phyloP scores from a whole-genome alignment of 1,140 invertebrate genomes.

The Prorops nasuta region DNA sequence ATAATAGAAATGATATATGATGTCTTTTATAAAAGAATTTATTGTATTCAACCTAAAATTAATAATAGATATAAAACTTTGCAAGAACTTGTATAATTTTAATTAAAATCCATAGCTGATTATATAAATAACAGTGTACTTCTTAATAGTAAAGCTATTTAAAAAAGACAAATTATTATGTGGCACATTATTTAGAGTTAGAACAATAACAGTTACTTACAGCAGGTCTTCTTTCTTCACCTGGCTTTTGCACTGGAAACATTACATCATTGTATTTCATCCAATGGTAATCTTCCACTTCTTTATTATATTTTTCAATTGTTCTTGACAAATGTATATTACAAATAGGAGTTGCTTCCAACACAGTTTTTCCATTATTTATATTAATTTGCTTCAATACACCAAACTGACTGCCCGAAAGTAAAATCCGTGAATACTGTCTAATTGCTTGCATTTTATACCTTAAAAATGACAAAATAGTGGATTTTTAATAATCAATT shows the following conservation, averaged over 20 bases:
- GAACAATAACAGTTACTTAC: conserved; percentile 60
- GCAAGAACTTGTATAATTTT: conserved; percentile 6
- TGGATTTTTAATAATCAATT: too few relatives aligned
- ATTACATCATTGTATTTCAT: conserved; percentile 70
- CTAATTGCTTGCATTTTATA: too few relatives aligned
- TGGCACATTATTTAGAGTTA: conserved; percentile 9
- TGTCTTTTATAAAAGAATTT: conserved; percentile 9
- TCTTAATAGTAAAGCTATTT: neutral
- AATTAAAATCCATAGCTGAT: conserved; percentile 1
- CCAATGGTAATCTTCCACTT: neutral
- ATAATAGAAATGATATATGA: too few relatives aligned
- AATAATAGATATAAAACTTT: conserved; percentile 11
- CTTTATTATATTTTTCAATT: too few relatives aligned
- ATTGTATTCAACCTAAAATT: conserved; percentile 4
- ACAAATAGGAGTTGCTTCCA: too few relatives aligned
- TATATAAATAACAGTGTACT: conserved; percentile 9
- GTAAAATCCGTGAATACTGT: too few relatives aligned
- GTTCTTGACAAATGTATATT: too few relatives aligned
- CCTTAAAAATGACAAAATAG: too few relatives aligned
- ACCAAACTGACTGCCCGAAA: too few relatives aligned
- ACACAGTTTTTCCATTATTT: neutral
- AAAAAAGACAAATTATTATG: neutral
- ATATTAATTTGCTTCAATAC: neutral
- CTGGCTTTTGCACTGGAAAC: conserved; percentile 72
- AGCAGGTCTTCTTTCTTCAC: conserved; percentile 77